Percentiles rank a stretch among this genome's conserved stretches.
Conservation (phyloP, 2,888 invertebrate species). For the Gortyna flavago region DNA sequence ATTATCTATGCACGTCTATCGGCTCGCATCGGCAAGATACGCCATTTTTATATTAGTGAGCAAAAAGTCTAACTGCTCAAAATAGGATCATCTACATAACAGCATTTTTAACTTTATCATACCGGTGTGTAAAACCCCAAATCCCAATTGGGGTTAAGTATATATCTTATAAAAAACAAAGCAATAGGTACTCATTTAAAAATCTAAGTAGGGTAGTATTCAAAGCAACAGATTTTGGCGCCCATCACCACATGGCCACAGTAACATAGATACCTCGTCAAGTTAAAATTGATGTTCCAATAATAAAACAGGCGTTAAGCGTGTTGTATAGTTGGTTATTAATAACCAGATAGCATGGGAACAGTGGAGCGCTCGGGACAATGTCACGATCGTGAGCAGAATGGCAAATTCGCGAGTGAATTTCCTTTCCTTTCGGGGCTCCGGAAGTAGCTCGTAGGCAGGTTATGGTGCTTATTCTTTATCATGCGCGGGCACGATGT, state of each 20-base stretch:
- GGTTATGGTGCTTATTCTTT: slow-evolving; percentile 77
- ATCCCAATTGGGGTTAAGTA: too few species aligned
- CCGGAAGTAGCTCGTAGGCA: slow-evolving; percentile 82
- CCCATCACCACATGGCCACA: too few species aligned
- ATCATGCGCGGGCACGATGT: slow-evolving; percentile 79
- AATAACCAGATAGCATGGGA: slow-evolving; percentile 77
- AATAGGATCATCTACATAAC: neutral
- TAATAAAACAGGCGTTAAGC: slow-evolving; percentile 37
- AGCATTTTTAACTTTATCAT: neutral
- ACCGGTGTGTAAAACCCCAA: neutral
- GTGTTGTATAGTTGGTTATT: slow-evolving; percentile 72
- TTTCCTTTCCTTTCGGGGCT: slow-evolving; percentile 87
- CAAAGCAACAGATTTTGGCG: slow-evolving; percentile 7
- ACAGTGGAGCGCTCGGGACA: slow-evolving; percentile 72
- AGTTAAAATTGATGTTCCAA: slow-evolving; percentile 16
- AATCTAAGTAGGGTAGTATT: neutral
- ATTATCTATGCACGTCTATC: too few species aligned
- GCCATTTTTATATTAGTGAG: neutral
- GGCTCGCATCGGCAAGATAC: neutral
- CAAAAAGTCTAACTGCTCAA: neutral
- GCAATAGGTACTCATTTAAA: neutral
- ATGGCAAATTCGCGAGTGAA: slow-evolving; percentile 83
- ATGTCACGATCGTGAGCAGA: slow-evolving; percentile 79
- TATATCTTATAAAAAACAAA: neutral
- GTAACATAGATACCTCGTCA: neutral